Evolutionary conservation across 2,113 vertebrate species (phyloP).

Genomic region (Chamaea fasciata): DNA sequence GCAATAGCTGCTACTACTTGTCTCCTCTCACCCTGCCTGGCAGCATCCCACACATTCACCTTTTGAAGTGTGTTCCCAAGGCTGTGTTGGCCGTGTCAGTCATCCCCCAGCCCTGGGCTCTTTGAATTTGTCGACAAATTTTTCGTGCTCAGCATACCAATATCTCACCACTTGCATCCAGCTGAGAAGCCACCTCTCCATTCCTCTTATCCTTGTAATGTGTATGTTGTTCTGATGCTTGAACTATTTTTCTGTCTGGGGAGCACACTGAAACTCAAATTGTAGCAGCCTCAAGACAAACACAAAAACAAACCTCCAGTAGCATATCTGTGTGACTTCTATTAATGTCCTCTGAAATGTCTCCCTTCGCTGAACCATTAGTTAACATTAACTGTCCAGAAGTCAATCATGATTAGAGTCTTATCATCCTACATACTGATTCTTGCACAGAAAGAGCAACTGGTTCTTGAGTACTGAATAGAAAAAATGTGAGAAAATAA

Average conservation of each 20-base stretch:
- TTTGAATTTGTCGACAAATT: not conserved
- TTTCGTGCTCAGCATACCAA: not conserved
- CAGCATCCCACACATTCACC: not conserved
- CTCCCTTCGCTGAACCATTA: not conserved
- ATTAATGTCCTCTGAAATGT: not conserved
- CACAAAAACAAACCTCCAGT: not conserved
- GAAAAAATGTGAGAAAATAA: not conserved
- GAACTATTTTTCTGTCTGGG: not conserved
- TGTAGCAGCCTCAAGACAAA: not conserved
- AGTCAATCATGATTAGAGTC: not conserved
- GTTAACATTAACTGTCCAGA: not conserved
- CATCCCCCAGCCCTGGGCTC: not conserved
- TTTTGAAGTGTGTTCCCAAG: slow-evolving; percentile 14
- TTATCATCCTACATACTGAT: not conserved
- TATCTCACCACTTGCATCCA: not conserved
- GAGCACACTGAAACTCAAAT: not conserved
- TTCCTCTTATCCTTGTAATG: not conserved
- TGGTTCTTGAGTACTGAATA: not conserved
- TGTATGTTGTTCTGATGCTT: not conserved
- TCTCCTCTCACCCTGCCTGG: not conserved
- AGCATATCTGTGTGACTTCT: not conserved
- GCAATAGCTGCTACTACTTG: not conserved
- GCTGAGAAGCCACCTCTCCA: not conserved
- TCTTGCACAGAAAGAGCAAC: not conserved
- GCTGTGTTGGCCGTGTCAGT: not conserved